Percentiles rank a stretch among this genome's conserved stretches.
Evolutionary conservation across 2,797 vertebrate species (phyloP).

Genomic region (Catamblyrhynchus diadema): DNA sequence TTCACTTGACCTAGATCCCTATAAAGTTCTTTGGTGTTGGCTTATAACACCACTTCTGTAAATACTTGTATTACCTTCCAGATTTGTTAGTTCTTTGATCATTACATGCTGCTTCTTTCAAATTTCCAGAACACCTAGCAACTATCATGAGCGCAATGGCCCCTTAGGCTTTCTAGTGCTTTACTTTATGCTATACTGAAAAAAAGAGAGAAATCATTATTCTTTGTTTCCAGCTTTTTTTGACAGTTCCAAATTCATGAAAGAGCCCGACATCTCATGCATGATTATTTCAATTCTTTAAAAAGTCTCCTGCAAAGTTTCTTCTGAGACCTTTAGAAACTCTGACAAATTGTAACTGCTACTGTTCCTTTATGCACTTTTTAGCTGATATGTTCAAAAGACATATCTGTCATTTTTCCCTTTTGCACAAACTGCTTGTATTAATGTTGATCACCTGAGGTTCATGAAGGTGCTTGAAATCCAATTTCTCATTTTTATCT

Average conservation of each 20-base stretch:
- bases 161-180: neutral
- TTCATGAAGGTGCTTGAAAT: neutral
- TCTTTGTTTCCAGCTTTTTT: neutral
- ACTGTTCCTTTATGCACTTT: neutral
- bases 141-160: neutral
- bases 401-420: neutral
- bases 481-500: neutral
- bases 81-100: neutral
- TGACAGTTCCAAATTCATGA: neutral
- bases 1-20: neutral
- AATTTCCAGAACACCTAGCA: neutral
- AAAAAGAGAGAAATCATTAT: neutral
- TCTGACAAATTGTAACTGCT: neutral
- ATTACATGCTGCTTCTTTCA: neutral
- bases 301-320: slow-evolving; percentile 1
- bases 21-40: neutral
- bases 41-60: neutral
- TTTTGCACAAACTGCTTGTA: neutral
- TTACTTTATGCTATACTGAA: neutral
- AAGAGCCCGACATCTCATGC: neutral
- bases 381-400: neutral
- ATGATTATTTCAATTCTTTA: neutral
- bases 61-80: neutral
- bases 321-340: neutral
- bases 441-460: neutral